phyloP scores from a whole-genome alignment of 1,140 invertebrate species.

The Meloidogyne hapla region DNA sequence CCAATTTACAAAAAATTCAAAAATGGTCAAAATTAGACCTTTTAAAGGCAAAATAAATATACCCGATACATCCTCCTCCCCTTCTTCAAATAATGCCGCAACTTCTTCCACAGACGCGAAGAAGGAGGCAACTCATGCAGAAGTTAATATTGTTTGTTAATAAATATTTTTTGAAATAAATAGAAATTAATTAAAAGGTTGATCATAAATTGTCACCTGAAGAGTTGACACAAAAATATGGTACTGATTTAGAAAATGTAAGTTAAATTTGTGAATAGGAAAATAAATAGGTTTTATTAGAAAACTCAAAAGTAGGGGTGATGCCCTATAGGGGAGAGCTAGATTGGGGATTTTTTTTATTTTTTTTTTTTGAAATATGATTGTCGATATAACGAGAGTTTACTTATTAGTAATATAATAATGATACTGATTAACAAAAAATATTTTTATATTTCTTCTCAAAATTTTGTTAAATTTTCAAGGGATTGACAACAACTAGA shows the following conservation, averaged over 20 bases:
- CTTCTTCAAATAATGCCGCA: not conserved
- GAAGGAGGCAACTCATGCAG: conserved; percentile 8
- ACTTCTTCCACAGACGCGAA: conserved; percentile 5
- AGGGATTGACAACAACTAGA: conserved; percentile 57
- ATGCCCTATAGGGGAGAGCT: no score
- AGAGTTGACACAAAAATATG: conserved; percentile 75
- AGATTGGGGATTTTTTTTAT: no score
- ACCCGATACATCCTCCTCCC: not conserved
- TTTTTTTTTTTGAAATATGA: no score
- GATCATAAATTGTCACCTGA: conserved; percentile 94
- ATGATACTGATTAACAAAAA: no score
- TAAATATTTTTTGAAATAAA: conserved; percentile 13
- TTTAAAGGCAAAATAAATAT: conserved; percentile 1
- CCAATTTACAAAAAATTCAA: not conserved
- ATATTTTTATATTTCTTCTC: conserved; percentile 47
- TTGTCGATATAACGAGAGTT: no score
- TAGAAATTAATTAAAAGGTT: conserved; percentile 65
- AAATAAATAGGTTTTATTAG: no score
- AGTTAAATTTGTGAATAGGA: conserved; percentile 65
- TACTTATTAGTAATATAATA: no score
- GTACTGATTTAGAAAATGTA: conserved; percentile 89
- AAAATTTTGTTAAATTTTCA: not conserved
- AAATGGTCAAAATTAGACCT: conserved; percentile 27
- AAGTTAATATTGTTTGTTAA: conserved; percentile 22
- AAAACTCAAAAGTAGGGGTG: no score